These are phyloP conservation scores for Herminia tarsipennalis DNA, from an alignment of 2,888 invertebrate species.

Conservation along the genomic window DNA sequence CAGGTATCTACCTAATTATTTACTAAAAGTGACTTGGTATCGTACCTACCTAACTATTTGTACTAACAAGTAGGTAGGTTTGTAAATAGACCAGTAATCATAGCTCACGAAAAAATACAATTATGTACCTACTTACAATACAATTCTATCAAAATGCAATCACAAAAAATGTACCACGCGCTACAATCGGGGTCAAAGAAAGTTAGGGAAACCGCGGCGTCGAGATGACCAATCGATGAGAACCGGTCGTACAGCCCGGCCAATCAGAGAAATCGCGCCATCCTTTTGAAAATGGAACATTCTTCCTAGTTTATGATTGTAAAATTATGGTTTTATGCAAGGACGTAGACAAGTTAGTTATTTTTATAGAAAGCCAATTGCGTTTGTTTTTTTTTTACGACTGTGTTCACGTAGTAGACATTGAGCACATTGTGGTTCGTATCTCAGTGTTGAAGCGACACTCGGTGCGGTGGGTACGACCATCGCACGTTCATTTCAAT, in stretches of 20 bases:
- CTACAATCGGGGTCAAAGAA: conserved; percentile 77
- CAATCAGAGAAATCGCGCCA: conserved; percentile 44
- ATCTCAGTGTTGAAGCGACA: conserved; percentile 70
- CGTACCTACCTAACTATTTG: no score
- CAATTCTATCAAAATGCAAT: conserved; percentile 48
- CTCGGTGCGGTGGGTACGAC: conserved; percentile 65
- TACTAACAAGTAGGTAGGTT: no score
- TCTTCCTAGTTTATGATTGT: conserved; percentile 19
- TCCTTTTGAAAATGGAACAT: conserved; percentile 44
- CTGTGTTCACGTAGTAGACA: conserved; percentile 26
- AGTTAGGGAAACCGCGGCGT: conserved; percentile 74
- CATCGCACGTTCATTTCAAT: conserved; percentile 13
- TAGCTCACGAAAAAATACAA: background rate
- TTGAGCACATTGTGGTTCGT: conserved; percentile 23
- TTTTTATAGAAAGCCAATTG: conserved; percentile 34
- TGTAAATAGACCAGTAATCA: no score
- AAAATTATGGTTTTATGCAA: conserved; percentile 22
- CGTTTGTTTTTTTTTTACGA: conserved; percentile 15
- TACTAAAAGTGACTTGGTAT: no score
- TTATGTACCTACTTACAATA: conserved; percentile 7
- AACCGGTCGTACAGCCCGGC: conserved; percentile 59
- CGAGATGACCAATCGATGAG: conserved; percentile 64
- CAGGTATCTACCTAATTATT: no score
- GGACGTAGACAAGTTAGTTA: background rate
- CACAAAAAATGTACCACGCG: conserved; percentile 51